Evolutionary conservation across 2,797 vertebrate species (phyloP), one percentile per base, ranked within the genome.

Genomic region (Sphenodon punctatus): DNA sequence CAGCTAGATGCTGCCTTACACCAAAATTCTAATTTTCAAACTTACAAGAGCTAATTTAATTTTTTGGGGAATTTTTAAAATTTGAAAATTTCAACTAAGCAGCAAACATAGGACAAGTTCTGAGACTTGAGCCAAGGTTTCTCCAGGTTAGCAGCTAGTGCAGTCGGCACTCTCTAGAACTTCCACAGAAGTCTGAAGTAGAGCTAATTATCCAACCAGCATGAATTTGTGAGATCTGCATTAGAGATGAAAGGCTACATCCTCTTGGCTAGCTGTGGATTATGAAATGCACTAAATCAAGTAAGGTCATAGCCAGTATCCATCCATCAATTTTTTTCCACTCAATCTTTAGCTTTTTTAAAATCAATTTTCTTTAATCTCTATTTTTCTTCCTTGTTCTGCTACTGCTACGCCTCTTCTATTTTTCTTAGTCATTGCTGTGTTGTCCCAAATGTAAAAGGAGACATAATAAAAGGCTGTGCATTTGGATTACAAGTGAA

Each of bases 111-210:
- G 9, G n/a, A 2, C 3, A 75, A 15, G 42, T 81, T 72, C 80
- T 67, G 80, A 75, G 53, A 22, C 15, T 27, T 6, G 22, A 10
- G 17, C 10, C 16, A 67, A 82, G 45, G 60, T n/a, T n/a, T n/a
- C n/a, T n/a, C n/a, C n/a, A n/a, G n/a, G n/a, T n/a, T n/a, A n/a
- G n/a, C n/a, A n/a, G n/a, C n/a, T n/a, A n/a, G n/a, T 80, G 51
- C n/a, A 82, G 75, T 1, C 1, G 46, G 32, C 19, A n/a, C 68
- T 83, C 87, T 43, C 32, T 73, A 22, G 45, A 77, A 11, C 25
- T 84, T 84, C 45, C 53, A 79, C 78, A 77, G 71, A 90, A 85
- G 78, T 80, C n/a, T 10, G 46, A 73, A 89, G 75, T 20, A 75
- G 70, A 65, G 34, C 17, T 72, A 22, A 48, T 77, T 82, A 63